These are phyloP conservation scores for Agriopis aurantiaria DNA, from an alignment of 2,888 invertebrate species.

Conservation along the genomic window DNA sequence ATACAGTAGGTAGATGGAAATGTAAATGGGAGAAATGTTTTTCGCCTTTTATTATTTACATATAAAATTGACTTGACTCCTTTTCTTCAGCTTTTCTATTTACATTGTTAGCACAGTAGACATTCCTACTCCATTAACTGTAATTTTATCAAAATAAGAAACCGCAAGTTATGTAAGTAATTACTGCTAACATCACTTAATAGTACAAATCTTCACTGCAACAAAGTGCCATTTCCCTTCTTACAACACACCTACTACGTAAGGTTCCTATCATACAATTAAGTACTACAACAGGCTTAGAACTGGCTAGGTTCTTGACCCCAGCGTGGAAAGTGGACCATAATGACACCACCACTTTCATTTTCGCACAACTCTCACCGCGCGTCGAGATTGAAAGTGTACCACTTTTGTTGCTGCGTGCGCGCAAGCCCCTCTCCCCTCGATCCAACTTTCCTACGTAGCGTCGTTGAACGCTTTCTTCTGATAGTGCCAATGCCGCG, in stretches of 20 bases:
- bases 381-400: constrained; percentile 85
- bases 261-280: constrained; percentile 64
- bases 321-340: constrained; percentile 82
- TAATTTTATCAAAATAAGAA: background rate
- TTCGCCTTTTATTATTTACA: no score
- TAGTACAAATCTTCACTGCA: background rate
- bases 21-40: no score
- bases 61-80: no score
- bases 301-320: constrained; percentile 79
- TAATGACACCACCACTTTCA: constrained; percentile 87
- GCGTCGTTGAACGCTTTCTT: constrained; percentile 75
- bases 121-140: background rate
- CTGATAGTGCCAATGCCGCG: constrained; percentile 56
- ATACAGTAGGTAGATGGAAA: no score
- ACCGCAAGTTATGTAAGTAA: background rate
- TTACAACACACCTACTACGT: constrained; percentile 41
- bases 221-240: constrained; percentile 24
- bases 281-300: constrained; percentile 63
- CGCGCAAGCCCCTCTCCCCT: constrained; percentile 69
- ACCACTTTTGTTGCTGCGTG: constrained; percentile 82
- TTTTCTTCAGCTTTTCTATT: no score
- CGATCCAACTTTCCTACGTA: constrained; percentile 77
- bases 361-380: constrained; percentile 87
- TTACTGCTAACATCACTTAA: constrained; percentile 4
- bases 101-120: no score